These are phyloP conservation scores for Eupithecia inturbata DNA, from an alignment of 2,888 invertebrate genomes.

Conservation along the genomic window DNA sequence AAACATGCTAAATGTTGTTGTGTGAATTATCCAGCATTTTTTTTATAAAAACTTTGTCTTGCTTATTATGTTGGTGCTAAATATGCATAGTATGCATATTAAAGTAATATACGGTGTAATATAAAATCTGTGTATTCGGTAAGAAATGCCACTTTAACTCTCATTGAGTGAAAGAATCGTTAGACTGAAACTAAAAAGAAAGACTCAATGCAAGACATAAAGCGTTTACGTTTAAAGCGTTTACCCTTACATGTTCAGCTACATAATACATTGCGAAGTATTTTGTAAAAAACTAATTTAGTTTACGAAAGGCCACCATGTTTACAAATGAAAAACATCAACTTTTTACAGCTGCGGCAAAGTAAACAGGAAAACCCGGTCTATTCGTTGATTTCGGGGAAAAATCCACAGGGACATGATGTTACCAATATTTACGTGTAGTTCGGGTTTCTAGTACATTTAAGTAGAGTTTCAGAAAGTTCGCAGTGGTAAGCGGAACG, in stretches of 20 bases:
- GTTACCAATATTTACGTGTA: constrained; percentile 60
- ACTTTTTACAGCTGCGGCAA: constrained; percentile 25
- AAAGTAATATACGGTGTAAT: no score
- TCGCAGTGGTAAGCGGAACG: constrained; percentile 12
- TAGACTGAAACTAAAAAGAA: background rate
- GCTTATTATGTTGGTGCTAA: no score
- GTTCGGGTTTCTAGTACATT: constrained; percentile 53
- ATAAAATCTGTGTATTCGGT: no score
- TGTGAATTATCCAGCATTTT: no score
- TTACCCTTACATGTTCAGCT: background rate
- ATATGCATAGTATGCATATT: no score
- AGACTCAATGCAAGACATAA: background rate
- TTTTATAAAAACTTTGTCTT: no score
- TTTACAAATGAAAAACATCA: constrained; percentile 35
- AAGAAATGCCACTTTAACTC: no score
- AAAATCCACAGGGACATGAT: constrained; percentile 48
- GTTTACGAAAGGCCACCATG: constrained; percentile 36
- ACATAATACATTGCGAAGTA: background rate
- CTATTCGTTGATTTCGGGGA: constrained; percentile 43
- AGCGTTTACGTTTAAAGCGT: background rate
- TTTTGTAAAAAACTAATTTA: constrained; percentile 40
- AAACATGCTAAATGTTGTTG: no score
- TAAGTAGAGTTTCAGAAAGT: constrained; percentile 31
- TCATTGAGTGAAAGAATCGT: background rate
- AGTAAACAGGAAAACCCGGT: constrained; percentile 33